phyloP scores from a whole-genome alignment of 2,888 invertebrate genomes.

The Epicampocera succincta region DNA sequence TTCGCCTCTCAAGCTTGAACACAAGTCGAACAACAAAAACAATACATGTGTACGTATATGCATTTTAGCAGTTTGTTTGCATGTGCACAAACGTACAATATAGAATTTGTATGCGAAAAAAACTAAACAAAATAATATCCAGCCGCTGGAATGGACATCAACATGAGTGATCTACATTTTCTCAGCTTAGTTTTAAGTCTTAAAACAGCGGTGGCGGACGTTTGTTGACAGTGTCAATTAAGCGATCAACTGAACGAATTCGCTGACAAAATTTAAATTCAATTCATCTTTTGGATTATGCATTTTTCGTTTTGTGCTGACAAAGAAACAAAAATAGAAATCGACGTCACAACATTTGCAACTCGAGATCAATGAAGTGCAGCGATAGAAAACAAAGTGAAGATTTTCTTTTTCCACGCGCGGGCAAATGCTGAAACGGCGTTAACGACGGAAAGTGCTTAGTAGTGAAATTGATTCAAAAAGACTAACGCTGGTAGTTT shows the following conservation, averaged over 20 bases:
- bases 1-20: slow-evolving; percentile 43
- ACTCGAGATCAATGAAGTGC: slow-evolving; percentile 36
- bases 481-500: too few relatives aligned
- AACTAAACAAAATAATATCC: slow-evolving; percentile 30
- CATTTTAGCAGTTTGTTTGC: slow-evolving; percentile 1
- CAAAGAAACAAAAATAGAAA: slow-evolving; percentile 6
- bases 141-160: slow-evolving; percentile 56
- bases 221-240: slow-evolving; percentile 50
- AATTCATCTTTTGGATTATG: neutral
- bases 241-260: neutral
- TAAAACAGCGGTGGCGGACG: slow-evolving; percentile 62
- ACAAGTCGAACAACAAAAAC: slow-evolving; percentile 1
- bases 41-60: too few relatives aligned
- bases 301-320: neutral
- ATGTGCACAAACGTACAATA: slow-evolving; percentile 14
- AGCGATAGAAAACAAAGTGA: slow-evolving; percentile 41
- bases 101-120: slow-evolving; percentile 32
- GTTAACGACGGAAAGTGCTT: neutral
- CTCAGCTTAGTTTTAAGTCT: slow-evolving; percentile 62
- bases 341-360: slow-evolving; percentile 9
- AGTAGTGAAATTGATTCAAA: neutral
- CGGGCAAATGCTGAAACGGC: slow-evolving; percentile 1
- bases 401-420: slow-evolving; percentile 12
- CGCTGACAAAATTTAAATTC: slow-evolving; percentile 11
- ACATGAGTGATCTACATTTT: slow-evolving; percentile 57